A percentile compares a stretch with the other conserved stretches of the same genome.
Conservation (phyloP, 2,113 vertebrate genomes). For the Grallaria varia region DNA sequence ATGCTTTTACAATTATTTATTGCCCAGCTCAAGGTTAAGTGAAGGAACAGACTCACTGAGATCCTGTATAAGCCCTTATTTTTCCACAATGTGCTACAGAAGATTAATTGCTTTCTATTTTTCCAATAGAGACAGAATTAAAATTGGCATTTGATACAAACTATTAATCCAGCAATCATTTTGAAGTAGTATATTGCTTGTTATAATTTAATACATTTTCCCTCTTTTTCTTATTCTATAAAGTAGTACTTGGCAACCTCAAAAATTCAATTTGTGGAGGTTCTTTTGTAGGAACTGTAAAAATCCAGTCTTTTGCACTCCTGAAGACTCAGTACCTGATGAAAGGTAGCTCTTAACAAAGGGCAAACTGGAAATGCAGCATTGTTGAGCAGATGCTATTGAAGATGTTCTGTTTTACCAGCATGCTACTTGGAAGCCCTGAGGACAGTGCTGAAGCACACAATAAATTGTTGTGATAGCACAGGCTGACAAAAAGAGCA, state of each 20-base stretch:
- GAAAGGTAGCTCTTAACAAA: neutral
- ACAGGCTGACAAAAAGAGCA: conserved; percentile 32
- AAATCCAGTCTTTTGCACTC: neutral
- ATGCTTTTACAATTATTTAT: conserved; percentile 51
- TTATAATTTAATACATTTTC: neutral
- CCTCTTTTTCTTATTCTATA: neutral
- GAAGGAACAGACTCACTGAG: conserved; percentile 13
- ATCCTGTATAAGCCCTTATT: conserved; percentile 17
- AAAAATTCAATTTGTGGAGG: neutral
- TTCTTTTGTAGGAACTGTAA: neutral
- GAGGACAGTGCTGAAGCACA: neutral
- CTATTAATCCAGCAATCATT: neutral
- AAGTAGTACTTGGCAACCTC: neutral
- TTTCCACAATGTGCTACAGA: conserved; percentile 5
- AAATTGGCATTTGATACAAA: conserved; percentile 18
- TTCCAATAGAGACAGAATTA: neutral
- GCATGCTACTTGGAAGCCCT: neutral
- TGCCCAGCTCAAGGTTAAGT: conserved; percentile 39
- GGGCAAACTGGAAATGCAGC: neutral
- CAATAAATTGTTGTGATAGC: conserved; percentile 17
- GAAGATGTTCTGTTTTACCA: conserved; percentile 5
- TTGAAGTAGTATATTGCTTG: neutral
- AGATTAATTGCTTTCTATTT: conserved; percentile 51
- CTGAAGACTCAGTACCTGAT: neutral
- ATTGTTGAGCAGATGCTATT: neutral